Conservation (phyloP, 2,888 invertebrate genomes). For the Mimas tiliae region DNA sequence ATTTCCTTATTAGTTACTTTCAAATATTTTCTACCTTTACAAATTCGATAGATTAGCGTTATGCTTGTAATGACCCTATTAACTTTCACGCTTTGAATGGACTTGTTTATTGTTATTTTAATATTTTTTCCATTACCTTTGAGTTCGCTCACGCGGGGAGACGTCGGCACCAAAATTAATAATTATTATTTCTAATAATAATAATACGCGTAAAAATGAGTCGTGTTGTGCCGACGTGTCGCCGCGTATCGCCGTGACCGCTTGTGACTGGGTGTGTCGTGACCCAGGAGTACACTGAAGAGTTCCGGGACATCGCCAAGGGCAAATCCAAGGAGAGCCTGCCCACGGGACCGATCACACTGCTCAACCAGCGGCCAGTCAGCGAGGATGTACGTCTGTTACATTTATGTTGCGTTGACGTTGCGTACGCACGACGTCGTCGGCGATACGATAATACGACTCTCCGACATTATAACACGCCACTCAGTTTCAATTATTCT, state of each 20-base stretch:
- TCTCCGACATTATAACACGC: not conserved
- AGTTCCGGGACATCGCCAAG: conserved; percentile 98
- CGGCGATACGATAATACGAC: conserved; percentile 31
- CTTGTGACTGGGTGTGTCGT: conserved; percentile 74
- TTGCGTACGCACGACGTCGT: conserved; percentile 28
- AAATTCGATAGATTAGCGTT: conserved; percentile 39
- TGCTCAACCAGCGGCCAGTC: conserved; percentile 97
- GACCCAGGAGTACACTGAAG: conserved; percentile 96
- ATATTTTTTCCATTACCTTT: conserved; percentile 58
- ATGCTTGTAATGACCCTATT: conserved; percentile 49
- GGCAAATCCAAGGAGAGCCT: conserved; percentile 97
- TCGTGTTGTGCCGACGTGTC: conserved; percentile 56
- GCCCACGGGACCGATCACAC: conserved; percentile 95
- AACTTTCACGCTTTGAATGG: conserved; percentile 75
- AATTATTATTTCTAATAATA: conserved; percentile 11
- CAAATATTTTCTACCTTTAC: conserved; percentile 34
- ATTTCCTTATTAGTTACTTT: conserved; percentile 16
- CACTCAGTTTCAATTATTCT: too few relatives aligned
- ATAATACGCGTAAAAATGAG: not conserved
- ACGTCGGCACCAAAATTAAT: conserved; percentile 57
- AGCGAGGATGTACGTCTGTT: conserved; percentile 94
- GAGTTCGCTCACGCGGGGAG: conserved; percentile 77
- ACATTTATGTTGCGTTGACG: conserved; percentile 33
- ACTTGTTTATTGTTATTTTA: conserved; percentile 62
- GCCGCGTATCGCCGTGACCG: conserved; percentile 63